Conservation (phyloP, 2,113 vertebrate species). For the Vulpes vulpes region DNA sequence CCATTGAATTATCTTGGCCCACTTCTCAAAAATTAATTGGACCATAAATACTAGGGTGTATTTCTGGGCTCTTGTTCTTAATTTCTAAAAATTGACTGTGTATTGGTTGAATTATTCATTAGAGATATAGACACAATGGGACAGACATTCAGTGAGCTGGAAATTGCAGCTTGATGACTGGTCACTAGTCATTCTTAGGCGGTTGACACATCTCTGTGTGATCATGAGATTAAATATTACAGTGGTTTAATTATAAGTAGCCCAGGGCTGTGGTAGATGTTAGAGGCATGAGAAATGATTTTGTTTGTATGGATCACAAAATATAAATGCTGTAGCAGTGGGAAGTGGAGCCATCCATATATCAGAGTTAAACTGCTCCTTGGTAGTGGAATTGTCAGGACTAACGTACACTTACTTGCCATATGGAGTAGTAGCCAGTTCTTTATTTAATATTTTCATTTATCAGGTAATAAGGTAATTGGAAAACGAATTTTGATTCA, state of each 20-base stretch:
- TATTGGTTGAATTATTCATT: neutral
- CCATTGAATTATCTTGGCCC: neutral
- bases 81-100: neutral
- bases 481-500: conserved; percentile 30
- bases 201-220: conserved; percentile 11
- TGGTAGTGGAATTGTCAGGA: neutral
- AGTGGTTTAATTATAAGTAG: neutral
- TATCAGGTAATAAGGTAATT: conserved; percentile 19
- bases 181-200: neutral
- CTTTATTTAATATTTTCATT: conserved; percentile 25
- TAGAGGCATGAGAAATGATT: neutral
- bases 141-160: neutral
- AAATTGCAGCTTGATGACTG: neutral
- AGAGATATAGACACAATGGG: neutral
- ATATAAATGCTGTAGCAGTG: neutral
- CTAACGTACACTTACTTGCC: neutral
- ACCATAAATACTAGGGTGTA: neutral
- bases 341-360: neutral
- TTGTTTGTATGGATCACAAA: conserved; percentile 29
- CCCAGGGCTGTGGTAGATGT: neutral
- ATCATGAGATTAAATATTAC: conserved; percentile 36
- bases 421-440: neutral
- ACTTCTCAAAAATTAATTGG: conserved; percentile 19
- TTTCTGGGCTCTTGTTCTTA: conserved; percentile 2
- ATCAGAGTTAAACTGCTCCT: neutral